Conservation (phyloP, 2,888 invertebrate species). For the Drosophila testacea region DNA sequence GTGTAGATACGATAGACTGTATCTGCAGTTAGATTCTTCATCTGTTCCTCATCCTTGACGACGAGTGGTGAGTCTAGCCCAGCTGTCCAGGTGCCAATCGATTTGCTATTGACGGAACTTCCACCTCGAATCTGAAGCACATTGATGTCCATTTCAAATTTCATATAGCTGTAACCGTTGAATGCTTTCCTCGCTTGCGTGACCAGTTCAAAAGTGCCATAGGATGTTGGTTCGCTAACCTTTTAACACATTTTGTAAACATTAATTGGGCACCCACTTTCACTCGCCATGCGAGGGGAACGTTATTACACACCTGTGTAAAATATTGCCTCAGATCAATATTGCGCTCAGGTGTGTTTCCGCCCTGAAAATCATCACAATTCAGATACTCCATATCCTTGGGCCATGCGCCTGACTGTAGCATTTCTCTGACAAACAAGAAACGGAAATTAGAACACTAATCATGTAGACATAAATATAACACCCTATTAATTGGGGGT, state of each 20-base stretch:
- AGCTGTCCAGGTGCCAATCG: conserved; percentile 92
- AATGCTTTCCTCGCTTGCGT: conserved; percentile 87
- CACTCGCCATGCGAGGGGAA: background rate
- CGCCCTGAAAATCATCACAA: conserved; percentile 92
- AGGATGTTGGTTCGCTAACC: conserved; percentile 89
- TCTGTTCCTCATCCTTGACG: conserved; percentile 88
- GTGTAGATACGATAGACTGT: conserved; percentile 95
- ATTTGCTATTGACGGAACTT: conserved; percentile 89
- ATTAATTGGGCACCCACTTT: conserved; percentile 39
- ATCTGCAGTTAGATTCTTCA: conserved; percentile 91
- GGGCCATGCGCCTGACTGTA: conserved; percentile 91
- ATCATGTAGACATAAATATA: background rate
- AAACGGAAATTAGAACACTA: background rate
- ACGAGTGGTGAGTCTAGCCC: conserved; percentile 89
- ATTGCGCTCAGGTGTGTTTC: conserved; percentile 90
- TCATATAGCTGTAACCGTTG: conserved; percentile 91
- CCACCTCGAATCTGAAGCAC: conserved; percentile 90
- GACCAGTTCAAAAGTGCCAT: conserved; percentile 88
- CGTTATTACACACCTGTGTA: conserved; percentile 86
- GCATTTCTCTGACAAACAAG: conserved; percentile 87
- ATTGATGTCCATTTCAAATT: conserved; percentile 90
- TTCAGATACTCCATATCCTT: conserved; percentile 90
- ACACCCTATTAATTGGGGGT: conserved; percentile 9
- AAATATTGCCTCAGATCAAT: conserved; percentile 90
- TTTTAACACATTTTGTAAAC: conserved; percentile 66